Conservation (phyloP, 92 coral and sea anemone species). For the Palythoa grandiflora region DNA sequence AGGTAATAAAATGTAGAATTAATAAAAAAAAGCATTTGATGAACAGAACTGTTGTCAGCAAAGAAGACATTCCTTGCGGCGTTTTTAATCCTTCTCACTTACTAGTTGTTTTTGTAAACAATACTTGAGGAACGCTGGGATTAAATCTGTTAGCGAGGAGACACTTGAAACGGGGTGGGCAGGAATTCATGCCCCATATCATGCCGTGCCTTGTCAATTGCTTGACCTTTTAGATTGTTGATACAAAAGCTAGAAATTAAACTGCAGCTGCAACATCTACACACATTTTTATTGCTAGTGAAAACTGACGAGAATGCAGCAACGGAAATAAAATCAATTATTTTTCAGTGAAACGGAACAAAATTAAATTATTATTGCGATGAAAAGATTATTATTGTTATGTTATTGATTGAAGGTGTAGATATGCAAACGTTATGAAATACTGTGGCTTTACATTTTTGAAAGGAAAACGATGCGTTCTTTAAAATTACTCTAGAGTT, state of each 20-base stretch:
- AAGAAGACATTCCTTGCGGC: conserved; percentile 8
- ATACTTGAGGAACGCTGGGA: conserved; percentile 13
- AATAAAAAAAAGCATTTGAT: not conserved
- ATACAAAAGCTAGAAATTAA: not conserved
- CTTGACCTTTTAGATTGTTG: conserved; percentile 9
- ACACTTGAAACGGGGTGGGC: conserved; percentile 9
- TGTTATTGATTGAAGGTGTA: not conserved
- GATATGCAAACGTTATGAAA: not conserved
- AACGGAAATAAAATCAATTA: not conserved
- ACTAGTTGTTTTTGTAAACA: conserved; percentile 27
- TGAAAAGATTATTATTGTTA: not conserved
- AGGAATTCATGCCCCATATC: conserved; percentile 17
- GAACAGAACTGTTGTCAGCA: not conserved
- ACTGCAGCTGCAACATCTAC: too few species aligned
- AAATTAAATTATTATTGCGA: not conserved
- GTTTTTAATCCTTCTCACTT: not conserved
- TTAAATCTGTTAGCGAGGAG: not conserved
- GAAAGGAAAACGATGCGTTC: not conserved
- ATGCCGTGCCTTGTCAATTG: conserved; percentile 34
- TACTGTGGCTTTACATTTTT: not conserved
- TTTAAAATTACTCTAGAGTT: not conserved
- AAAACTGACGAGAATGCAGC: not conserved
- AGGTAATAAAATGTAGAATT: not conserved
- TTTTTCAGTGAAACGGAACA: not conserved
- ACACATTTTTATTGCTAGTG: not conserved